Evolutionary conservation across 1,140 invertebrate species (phyloP).

Genomic region (Reticulitermes speratus): DNA sequence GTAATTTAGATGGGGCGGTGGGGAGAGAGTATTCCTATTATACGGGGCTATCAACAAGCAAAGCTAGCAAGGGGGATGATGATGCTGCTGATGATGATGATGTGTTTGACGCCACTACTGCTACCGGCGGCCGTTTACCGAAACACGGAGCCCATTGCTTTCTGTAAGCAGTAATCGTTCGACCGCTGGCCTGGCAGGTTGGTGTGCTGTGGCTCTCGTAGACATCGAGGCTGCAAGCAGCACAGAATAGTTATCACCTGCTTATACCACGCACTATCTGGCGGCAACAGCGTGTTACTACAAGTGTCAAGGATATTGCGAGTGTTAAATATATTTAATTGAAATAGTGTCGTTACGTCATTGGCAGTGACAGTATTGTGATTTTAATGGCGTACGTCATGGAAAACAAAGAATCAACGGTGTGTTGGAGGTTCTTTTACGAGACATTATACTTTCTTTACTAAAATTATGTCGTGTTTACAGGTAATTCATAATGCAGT

Average conservation of each 20-base stretch:
- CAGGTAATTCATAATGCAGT: no score
- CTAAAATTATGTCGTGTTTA: no score
- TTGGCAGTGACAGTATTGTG: background rate
- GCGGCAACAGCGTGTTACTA: background rate
- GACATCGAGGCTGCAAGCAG: background rate
- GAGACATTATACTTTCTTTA: no score
- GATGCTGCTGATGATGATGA: conserved; percentile 30
- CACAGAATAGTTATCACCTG: background rate
- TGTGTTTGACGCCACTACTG: conserved; percentile 34
- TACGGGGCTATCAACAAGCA: conserved; percentile 35
- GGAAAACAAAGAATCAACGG: background rate
- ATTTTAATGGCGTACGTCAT: background rate
- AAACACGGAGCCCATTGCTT: conserved; percentile 28
- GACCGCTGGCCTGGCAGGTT: background rate
- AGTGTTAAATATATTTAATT: background rate
- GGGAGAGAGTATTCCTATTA: conserved; percentile 30
- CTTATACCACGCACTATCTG: background rate
- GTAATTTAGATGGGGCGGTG: conserved; percentile 23
- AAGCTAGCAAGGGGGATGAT: conserved; percentile 13
- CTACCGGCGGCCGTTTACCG: conserved; percentile 35
- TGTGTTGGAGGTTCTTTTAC: background rate
- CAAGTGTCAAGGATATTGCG: background rate
- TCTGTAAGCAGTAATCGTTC: conserved; percentile 32
- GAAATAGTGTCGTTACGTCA: background rate
- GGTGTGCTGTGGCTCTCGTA: background rate